Base-by-base conservation (phyloP, 2,888 invertebrate genomes). In the Alsophila aescularia region DNA sequence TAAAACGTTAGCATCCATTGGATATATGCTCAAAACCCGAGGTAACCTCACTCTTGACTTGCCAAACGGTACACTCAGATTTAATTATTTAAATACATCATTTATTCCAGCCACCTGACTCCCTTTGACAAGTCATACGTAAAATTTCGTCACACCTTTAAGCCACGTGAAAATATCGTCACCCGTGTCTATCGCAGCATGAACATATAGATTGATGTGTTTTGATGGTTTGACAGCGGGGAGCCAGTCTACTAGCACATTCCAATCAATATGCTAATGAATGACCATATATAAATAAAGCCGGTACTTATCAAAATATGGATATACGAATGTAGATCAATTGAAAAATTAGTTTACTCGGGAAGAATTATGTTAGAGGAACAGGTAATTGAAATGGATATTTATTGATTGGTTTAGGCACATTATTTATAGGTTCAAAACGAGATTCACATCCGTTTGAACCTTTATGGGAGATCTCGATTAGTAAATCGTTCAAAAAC, bases 211-310 rank as follows among this genome's bases (percentile, higher is more conserved):
- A 73, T 66, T 67, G 66, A 70, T 73, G 51, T 68, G 68, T 69
- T 67, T 53, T 63, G 64, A 67, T 56, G 36, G 52, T 35, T 9
- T 16, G 43, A 34, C 29, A 29, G 29, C 29, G 29, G 29, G 29
- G n/a, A 29, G 29, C 29, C 2, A 4, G 2, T 2, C 12, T 34
- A 21, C 12, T 18, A 1, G 21, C 10, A 24, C 24, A 24, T 39
- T 32, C 32, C 68, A 76, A 78, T 79, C 73, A 79, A 80, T 77
- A 80, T 78, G 79, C 24, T 75, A 78, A 79, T 76, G 61, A 58
- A 45, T 41, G 10, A 15, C 15, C 12, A 15, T 21, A 42, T 24
- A 36, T 31, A 31, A 29, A 31, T 41, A 15, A 32, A 32, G 24
- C 27, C 35, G 31, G 29, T 47, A 61, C n/a, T n/a, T 55, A 48